Evolutionary conservation across 2,113 vertebrate genomes (phyloP).

Genomic region (Carassius gibelio): DNA sequence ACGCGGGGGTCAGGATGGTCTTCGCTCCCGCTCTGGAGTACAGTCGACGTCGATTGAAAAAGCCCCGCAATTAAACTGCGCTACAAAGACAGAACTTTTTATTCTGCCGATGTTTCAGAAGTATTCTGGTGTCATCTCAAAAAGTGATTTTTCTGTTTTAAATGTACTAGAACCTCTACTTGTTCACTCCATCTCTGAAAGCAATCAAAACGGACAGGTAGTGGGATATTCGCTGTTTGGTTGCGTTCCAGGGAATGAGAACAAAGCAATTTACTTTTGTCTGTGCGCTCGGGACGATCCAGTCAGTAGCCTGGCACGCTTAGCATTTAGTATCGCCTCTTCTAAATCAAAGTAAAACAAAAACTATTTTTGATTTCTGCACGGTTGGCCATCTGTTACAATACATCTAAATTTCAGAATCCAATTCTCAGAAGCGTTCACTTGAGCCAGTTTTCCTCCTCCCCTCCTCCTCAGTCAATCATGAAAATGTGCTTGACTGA

Average conservation of each 20-base stretch:
- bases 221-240: constrained; percentile 15
- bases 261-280: constrained; percentile 65
- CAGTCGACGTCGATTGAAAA: not conserved
- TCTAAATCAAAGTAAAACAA: constrained; percentile 74
- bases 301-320: constrained; percentile 69
- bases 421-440: constrained; percentile 62
- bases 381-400: constrained; percentile 76
- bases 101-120: constrained; percentile 18
- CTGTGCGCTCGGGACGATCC: constrained; percentile 61
- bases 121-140: constrained; percentile 3
- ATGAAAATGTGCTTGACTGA: constrained; percentile 63
- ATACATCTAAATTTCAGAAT: constrained; percentile 67
- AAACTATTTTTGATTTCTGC: constrained; percentile 75
- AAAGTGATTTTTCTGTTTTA: not conserved
- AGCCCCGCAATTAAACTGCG: constrained; percentile 24
- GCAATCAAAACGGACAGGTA: constrained; percentile 20
- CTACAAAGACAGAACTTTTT: not conserved
- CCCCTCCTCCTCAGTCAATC: constrained; percentile 61
- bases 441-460: constrained; percentile 59
- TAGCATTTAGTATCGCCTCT: constrained; percentile 74
- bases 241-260: constrained; percentile 56
- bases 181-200: constrained; percentile 8
- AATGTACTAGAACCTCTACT: not conserved
- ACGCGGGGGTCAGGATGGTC: constrained; percentile 91
- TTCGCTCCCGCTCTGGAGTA: constrained; percentile 66